Conservation (phyloP, 2,888 invertebrate genomes). For the Acanthosepion pharaonis region DNA sequence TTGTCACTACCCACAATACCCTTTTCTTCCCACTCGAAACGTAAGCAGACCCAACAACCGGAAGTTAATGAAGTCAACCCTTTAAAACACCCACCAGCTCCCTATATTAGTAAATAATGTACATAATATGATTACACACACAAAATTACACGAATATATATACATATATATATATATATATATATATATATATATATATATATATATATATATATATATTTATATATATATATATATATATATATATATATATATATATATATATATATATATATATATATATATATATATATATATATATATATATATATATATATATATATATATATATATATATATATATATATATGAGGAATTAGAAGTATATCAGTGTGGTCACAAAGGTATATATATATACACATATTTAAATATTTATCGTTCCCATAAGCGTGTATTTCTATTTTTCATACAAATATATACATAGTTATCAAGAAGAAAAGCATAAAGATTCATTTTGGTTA, state of each 20-base stretch:
- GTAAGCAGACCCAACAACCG: background rate
- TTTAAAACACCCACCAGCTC: constrained; percentile 20
- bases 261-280: too few species aligned
- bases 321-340: background rate
- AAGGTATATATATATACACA: background rate
- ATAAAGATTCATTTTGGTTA: too few species aligned
- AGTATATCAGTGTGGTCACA: background rate
- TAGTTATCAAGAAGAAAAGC: too few species aligned
- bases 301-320: background rate
- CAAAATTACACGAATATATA: background rate
- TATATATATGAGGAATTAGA: background rate
- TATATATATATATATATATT: background rate
- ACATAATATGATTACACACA: background rate
- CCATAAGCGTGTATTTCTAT: too few species aligned
- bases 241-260: too few species aligned
- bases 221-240: background rate
- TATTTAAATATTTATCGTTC: too few species aligned
- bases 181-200: too few species aligned
- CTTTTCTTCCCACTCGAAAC: background rate
- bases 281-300: too few species aligned
- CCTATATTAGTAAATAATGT: background rate
- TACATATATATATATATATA: background rate
- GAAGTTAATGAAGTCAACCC: constrained; percentile 10
- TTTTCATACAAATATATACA: too few species aligned
- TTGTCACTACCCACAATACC: constrained; percentile 7